These are phyloP conservation scores for Leptoclinus maculatus DNA, from an alignment of 2,797 vertebrate species.

Conservation along the genomic window DNA sequence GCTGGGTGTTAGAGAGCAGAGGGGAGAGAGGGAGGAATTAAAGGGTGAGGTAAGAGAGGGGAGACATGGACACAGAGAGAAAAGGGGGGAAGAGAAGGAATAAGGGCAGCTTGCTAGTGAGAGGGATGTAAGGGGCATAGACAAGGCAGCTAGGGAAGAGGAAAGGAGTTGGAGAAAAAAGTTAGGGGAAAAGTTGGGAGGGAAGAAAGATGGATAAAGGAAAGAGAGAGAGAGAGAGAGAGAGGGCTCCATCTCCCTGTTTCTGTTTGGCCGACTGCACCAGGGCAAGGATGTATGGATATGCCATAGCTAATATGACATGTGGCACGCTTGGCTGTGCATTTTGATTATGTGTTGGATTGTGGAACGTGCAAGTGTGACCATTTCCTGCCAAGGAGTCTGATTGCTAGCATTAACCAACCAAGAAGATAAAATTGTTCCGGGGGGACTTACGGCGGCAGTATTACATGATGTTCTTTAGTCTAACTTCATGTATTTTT, in stretches of 20 bases:
- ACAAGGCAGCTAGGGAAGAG: not conserved
- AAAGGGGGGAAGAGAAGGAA: not conserved
- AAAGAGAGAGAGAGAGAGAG: not conserved
- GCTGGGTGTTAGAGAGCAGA: slow-evolving; percentile 56
- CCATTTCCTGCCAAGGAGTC: slow-evolving; percentile 54
- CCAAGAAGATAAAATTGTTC: slow-evolving; percentile 60
- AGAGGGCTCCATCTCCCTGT: slow-evolving; percentile 30
- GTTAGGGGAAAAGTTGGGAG: slow-evolving; percentile 2
- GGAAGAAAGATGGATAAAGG: slow-evolving; percentile 14
- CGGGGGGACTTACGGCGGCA: slow-evolving; percentile 17
- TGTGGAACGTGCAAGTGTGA: slow-evolving; percentile 57
- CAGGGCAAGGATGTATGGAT: slow-evolving; percentile 62
- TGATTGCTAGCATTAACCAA: slow-evolving; percentile 65
- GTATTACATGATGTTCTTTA: slow-evolving; percentile 49
- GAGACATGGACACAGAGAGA: slow-evolving; percentile 20
- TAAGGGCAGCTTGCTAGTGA: slow-evolving; percentile 11
- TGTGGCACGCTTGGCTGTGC: slow-evolving; percentile 65
- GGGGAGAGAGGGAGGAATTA: slow-evolving; percentile 49
- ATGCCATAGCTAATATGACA: slow-evolving; percentile 68
- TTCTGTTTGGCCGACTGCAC: slow-evolving; percentile 63
- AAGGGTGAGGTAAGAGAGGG: slow-evolving; percentile 45
- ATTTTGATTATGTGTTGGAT: slow-evolving; percentile 67
- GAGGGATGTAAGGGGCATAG: slow-evolving; percentile 11
- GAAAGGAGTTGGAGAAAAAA: not conserved
- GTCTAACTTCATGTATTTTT: slow-evolving; percentile 27